Conservation (phyloP, 2,888 invertebrate genomes). For the Torymus texanus region DNA sequence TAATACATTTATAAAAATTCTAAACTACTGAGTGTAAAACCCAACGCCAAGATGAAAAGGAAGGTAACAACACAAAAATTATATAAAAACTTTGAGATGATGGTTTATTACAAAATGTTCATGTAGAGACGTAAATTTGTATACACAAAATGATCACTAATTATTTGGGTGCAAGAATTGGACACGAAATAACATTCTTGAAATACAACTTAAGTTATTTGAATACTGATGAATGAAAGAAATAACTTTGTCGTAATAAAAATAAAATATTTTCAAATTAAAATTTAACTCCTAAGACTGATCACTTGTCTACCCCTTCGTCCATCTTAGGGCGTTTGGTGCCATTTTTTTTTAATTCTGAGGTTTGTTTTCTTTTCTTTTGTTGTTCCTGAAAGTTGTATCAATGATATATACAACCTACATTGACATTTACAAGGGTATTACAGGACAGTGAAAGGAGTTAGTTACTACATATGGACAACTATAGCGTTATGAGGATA, state of each 20-base stretch:
- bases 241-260: conserved; percentile 19
- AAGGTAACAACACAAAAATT: conserved; percentile 61
- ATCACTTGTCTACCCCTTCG: conserved; percentile 73
- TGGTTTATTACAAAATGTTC: conserved; percentile 67
- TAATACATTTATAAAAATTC: conserved; percentile 20
- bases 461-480: no score
- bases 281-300: conserved; percentile 62
- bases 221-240: conserved; percentile 43
- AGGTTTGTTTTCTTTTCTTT: conserved; percentile 74
- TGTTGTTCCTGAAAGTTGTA: conserved; percentile 72
- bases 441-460: no score
- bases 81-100: conserved; percentile 61
- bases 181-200: conserved; percentile 38
- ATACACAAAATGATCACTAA: conserved; percentile 37
- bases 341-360: conserved; percentile 74
- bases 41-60: conserved; percentile 64
- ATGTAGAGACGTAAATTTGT: conserved; percentile 25
- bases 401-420: conserved; percentile 49
- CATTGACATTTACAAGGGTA: no score
- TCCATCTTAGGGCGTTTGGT: conserved; percentile 74
- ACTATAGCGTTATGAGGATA: background rate
- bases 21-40: conserved; percentile 44
- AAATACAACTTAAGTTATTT: conserved; percentile 29
- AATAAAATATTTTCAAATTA: conserved; percentile 43
- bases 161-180: conserved; percentile 15